Conservation (phyloP, 2,113 vertebrate genomes). For the Columbina picui region DNA sequence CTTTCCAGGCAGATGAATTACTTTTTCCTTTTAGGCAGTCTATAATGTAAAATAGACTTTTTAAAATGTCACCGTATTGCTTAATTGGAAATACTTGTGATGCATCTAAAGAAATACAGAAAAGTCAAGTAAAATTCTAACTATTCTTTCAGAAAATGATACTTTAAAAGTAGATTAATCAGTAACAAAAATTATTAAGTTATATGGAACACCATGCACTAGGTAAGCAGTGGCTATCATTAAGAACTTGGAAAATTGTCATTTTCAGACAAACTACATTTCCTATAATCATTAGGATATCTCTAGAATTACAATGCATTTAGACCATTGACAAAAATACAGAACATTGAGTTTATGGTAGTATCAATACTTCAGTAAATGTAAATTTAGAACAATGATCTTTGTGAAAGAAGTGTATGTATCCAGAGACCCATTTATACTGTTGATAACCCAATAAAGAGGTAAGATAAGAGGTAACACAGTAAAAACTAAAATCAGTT, state of each 20-base stretch:
- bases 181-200: not conserved
- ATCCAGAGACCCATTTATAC: not conserved
- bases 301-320: not conserved
- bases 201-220: not conserved
- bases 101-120: not conserved
- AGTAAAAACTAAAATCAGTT: not conserved
- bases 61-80: not conserved
- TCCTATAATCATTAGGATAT: not conserved
- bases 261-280: not conserved
- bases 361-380: not conserved
- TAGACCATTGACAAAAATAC: not conserved
- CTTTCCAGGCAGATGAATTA: slow-evolving; percentile 3
- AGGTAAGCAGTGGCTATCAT: not conserved
- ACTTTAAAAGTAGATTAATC: not conserved
- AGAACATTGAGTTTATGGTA: not conserved
- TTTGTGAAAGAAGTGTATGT: not conserved
- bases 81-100: not conserved
- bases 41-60: not conserved
- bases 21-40: not conserved
- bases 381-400: not conserved
- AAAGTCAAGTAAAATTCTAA: not conserved
- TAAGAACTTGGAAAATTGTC: not conserved
- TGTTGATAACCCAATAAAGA: not conserved
- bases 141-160: not conserved
- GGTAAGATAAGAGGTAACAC: not conserved